Conservation (phyloP, 23 tunicate genomes). For the Styela clava region DNA sequence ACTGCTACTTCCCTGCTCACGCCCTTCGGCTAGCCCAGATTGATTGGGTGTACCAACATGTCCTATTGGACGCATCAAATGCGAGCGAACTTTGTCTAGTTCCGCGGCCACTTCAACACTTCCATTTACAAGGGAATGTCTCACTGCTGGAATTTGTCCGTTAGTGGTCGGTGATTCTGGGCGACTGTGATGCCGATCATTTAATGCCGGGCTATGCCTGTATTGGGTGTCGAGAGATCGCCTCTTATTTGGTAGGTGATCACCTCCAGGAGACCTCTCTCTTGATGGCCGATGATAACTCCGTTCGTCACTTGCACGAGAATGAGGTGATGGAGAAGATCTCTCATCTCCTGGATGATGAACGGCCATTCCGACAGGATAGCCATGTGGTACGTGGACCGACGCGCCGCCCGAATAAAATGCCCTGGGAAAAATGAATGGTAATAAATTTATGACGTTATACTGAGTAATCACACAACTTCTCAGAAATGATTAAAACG, state of each 20-base stretch:
- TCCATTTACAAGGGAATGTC: slow-evolving; percentile 12
- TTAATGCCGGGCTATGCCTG: slow-evolving; percentile 1
- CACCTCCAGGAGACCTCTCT: slow-evolving; percentile 23
- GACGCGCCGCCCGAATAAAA: background rate
- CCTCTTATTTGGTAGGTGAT: slow-evolving; percentile 8
- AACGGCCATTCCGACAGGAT: background rate
- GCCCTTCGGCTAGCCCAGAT: background rate
- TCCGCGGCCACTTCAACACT: slow-evolving; percentile 11
- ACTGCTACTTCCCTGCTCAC: background rate
- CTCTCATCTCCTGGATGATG: background rate
- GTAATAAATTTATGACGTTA: too few species aligned
- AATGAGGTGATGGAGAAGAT: slow-evolving; percentile 19
- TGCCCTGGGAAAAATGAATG: slow-evolving; percentile 3
- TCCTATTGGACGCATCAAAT: background rate
- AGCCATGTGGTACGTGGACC: background rate
- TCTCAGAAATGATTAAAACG: too few species aligned
- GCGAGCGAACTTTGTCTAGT: background rate
- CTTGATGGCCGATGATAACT: slow-evolving; percentile 17
- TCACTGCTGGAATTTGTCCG: slow-evolving; percentile 4
- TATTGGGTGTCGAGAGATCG: slow-evolving; percentile 22
- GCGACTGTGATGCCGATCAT: slow-evolving; percentile 26
- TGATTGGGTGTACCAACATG: slow-evolving; percentile 21
- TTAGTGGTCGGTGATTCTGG: slow-evolving; percentile 20
- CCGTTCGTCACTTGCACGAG: slow-evolving; percentile 23
- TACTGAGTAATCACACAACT: too few species aligned